Conservation (phyloP, 2,113 vertebrate species). For the Corythoichthys haematopterus region DNA sequence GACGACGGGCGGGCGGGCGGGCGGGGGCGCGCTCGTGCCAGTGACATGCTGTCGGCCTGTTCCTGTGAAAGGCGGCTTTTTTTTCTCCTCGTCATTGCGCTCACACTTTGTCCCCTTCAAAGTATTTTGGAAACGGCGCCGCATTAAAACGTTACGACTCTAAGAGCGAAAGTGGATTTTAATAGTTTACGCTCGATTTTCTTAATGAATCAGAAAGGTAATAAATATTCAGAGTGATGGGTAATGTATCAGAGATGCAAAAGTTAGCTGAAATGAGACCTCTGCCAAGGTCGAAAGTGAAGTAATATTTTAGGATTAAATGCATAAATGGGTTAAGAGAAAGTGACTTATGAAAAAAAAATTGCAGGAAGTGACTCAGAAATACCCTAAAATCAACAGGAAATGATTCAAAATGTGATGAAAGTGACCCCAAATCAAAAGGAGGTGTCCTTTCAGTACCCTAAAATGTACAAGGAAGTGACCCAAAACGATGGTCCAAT, state of each 20-base stretch:
- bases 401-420: too few relatives aligned
- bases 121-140: background rate
- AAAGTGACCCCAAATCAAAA: too few relatives aligned
- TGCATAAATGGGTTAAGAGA: too few relatives aligned
- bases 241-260: background rate
- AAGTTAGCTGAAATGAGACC: background rate
- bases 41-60: background rate
- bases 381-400: too few relatives aligned
- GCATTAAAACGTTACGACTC: background rate
- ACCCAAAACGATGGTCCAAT: too few relatives aligned
- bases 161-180: background rate
- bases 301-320: too few relatives aligned
- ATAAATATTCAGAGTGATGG: background rate
- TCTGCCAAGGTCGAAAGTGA: background rate
- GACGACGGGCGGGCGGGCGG: background rate
- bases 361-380: too few relatives aligned
- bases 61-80: background rate
- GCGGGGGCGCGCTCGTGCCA: background rate
- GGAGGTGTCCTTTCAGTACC: too few relatives aligned
- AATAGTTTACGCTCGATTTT: constrained; percentile 2
- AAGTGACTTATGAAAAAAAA: too few relatives aligned
- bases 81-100: background rate
- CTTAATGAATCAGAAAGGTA: background rate
- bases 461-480: too few relatives aligned
- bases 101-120: background rate